A percentile compares a stretch with the other conserved stretches of the same genome.
These are phyloP conservation scores for Dynastes grantii DNA, from an alignment of 2,888 invertebrate species.

Conservation along the genomic window DNA sequence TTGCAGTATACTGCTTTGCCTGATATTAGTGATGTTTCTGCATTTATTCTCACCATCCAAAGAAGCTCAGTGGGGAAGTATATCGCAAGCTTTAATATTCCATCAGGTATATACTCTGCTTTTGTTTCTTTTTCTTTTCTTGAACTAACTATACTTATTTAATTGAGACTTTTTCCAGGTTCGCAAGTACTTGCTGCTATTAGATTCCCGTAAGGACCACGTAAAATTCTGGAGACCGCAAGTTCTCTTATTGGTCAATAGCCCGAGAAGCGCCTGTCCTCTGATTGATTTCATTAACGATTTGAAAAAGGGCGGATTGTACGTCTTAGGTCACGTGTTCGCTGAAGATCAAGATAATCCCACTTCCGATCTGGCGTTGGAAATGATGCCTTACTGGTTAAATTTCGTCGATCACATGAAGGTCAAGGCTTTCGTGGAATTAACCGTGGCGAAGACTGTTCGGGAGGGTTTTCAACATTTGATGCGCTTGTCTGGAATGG, in stretches of 20 bases:
- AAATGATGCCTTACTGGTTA: conserved; percentile 92
- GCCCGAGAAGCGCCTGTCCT: conserved; percentile 91
- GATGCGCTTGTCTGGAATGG: conserved; percentile 92
- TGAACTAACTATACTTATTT: background rate
- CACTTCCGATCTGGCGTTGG: conserved; percentile 80
- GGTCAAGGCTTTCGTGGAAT: conserved; percentile 96
- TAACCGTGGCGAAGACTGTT: conserved; percentile 89
- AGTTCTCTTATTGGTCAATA: conserved; percentile 92
- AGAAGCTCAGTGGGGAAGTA: conserved; percentile 94
- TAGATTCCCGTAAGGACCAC: conserved; percentile 97
- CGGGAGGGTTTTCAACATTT: conserved; percentile 94
- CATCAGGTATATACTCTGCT: conserved; percentile 82
- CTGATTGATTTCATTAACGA: conserved; percentile 98
- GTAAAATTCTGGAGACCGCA: conserved; percentile 99
- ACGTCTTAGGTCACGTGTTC: conserved; percentile 90
- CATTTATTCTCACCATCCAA: conserved; percentile 91
- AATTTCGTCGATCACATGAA: conserved; percentile 95
- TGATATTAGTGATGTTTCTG: conserved; percentile 88
- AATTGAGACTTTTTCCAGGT: conserved; percentile 71
- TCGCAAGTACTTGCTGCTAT: conserved; percentile 94
- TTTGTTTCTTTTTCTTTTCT: background rate
- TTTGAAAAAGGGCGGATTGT: conserved; percentile 94
- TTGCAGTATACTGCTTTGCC: conserved; percentile 88
- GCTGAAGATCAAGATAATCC: conserved; percentile 74
- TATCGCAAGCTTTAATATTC: conserved; percentile 99